These are phyloP conservation scores for Chloroceryle amazona DNA, from an alignment of 2,797 vertebrate species.

Conservation along the genomic window DNA sequence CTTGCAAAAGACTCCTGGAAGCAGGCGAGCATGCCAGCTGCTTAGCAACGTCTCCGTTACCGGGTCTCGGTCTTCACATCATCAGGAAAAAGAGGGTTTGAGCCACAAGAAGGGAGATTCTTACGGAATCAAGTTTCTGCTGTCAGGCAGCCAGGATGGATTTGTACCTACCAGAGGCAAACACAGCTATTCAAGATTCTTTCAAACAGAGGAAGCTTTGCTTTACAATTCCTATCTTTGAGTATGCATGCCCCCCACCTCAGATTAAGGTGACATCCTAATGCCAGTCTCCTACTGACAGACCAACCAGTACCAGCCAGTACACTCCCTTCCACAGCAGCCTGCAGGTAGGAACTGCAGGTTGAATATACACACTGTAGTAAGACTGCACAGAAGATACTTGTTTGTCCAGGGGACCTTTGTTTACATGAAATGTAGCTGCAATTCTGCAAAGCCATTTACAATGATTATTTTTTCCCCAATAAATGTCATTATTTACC, in stretches of 20 bases:
- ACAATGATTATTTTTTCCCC: background rate
- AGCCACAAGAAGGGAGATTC: background rate
- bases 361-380: background rate
- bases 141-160: background rate
- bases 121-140: background rate
- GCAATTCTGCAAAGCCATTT: background rate
- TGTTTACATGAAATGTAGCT: background rate
- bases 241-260: accelerated
- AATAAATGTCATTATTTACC: background rate
- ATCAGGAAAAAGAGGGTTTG: background rate
- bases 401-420: background rate
- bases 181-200: background rate
- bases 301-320: background rate
- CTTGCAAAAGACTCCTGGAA: background rate
- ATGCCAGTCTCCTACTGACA: background rate
- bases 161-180: accelerated
- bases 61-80: background rate
- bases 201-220: background rate
- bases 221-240: background rate
- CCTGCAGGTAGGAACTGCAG: background rate
- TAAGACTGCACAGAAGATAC: background rate
- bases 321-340: background rate
- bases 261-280: background rate
- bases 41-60: background rate
- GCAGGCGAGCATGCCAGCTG: background rate